phyloP scores from a whole-genome alignment of 2,888 invertebrate species.

The Dorcus parallelipipedus region DNA sequence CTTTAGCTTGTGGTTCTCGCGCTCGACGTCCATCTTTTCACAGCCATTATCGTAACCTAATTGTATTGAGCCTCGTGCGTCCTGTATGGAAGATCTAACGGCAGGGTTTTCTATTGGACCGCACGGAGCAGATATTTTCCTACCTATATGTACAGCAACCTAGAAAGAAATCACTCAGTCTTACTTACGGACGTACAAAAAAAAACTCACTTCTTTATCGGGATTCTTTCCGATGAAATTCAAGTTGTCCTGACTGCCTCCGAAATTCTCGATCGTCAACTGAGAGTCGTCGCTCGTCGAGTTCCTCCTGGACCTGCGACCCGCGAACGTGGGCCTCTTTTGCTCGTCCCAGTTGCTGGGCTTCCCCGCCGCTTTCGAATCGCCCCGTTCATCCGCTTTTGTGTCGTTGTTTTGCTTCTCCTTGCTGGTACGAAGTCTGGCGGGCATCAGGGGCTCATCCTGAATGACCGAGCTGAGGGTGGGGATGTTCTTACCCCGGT shows the following conservation, averaged over 20 bases:
- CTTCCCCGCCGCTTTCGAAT: conserved; percentile 69
- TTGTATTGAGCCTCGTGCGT: conserved; percentile 68
- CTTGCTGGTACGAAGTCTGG: conserved; percentile 53
- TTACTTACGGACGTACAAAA: background rate
- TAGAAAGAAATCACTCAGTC: conserved; percentile 6
- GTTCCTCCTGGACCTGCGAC: conserved; percentile 78
- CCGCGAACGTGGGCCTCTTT: conserved; percentile 71
- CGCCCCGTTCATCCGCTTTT: conserved; percentile 66
- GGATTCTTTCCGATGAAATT: conserved; percentile 81
- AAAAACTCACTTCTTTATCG: conserved; percentile 62
- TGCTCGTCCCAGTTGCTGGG: conserved; percentile 83
- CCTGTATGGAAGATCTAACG: conserved; percentile 71
- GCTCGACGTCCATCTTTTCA: conserved; percentile 61
- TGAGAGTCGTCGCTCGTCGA: conserved; percentile 85
- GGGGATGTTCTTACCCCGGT: conserved; percentile 74
- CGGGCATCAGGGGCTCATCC: conserved; percentile 57
- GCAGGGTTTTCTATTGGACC: conserved; percentile 60
- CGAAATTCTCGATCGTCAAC: conserved; percentile 89
- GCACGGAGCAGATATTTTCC: conserved; percentile 55
- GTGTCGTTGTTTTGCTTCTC: conserved; percentile 62
- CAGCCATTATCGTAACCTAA: conserved; percentile 62
- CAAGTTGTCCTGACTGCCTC: conserved; percentile 85
- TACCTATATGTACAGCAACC: conserved; percentile 50
- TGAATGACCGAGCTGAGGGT: conserved; percentile 67
- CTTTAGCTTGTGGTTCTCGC: conserved; percentile 53